Evolutionary conservation across 2,888 invertebrate genomes (phyloP).

Genomic region (Drosophila subquinaria): DNA sequence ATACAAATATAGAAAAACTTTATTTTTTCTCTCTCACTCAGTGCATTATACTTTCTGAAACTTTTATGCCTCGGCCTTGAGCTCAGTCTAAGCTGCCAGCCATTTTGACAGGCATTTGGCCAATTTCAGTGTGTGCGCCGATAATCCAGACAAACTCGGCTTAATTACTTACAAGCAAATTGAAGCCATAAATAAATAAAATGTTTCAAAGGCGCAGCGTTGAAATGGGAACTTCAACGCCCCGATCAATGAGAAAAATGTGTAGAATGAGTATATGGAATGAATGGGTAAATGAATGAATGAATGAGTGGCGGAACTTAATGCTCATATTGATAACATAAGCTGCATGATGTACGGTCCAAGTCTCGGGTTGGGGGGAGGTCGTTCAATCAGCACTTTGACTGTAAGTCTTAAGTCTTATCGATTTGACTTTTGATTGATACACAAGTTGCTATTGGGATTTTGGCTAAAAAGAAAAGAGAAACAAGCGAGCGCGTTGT

Average conservation of each 20-base stretch:
- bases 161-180: slow-evolving; percentile 77
- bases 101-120: slow-evolving; percentile 51
- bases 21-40: neutral
- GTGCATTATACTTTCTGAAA: neutral
- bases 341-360: slow-evolving; percentile 65
- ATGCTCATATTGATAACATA: slow-evolving; percentile 78
- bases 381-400: slow-evolving; percentile 52
- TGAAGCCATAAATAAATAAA: slow-evolving; percentile 78
- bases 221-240: slow-evolving; percentile 64
- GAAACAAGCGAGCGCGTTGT: slow-evolving; percentile 28
- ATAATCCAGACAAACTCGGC: slow-evolving; percentile 76
- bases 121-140: slow-evolving; percentile 56
- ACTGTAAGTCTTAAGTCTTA: slow-evolving; percentile 62
- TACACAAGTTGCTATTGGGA: slow-evolving; percentile 48
- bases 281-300: slow-evolving; percentile 1
- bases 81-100: slow-evolving; percentile 27
- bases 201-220: slow-evolving; percentile 38
- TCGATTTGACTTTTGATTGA: slow-evolving; percentile 81
- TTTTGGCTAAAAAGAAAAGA: slow-evolving; percentile 18
- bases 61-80: neutral
- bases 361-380: slow-evolving; percentile 6
- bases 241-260: slow-evolving; percentile 33
- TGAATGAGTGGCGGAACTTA: slow-evolving; percentile 35
- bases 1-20: neutral
- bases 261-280: slow-evolving; percentile 2